Base-by-base conservation (phyloP, 2,888 invertebrate species). In the Herminia tarsipennalis region DNA sequence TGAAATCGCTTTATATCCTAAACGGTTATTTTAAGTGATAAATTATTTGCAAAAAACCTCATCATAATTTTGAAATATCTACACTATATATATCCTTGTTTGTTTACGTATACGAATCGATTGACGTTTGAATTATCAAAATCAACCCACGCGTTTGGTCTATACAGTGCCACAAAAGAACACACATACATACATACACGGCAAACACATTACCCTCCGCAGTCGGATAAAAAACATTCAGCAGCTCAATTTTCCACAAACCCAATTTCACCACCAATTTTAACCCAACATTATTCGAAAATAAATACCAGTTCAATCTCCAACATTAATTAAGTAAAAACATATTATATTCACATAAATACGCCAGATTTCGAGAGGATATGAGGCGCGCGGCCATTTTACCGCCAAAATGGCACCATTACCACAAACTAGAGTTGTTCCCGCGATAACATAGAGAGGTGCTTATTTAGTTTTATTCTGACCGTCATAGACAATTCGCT, bases 361-460 rank as follows among this genome's bases (percentile, higher is more conserved):
- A 9, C 16, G 9, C 16, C 24, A 6, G 38, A 21, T 38, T 38
- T 38, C 22, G 30, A 38, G 13, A 22, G 38, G 29, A 22, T 38
- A 38, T 38, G 18, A 34, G 13, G 22, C 20, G 5, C 21, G 29
- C 21, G 30, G 9, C 22, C 22, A 13, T 29, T 13, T 22, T 29
- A 10, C 44, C 67, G 66, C 49, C 40, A 49, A 64, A 66, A 66
- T 54, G 55, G 50, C 55, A 61, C 61, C 66, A 66, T 73, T 78
- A 74, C 56, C 46, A 45, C 60, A 59, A 66, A 60, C 57, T 71
- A 75, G 74, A 66, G 66, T 49, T 43, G 52, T 49, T 56, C 43
- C 64, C 61, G 46, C 48, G 54, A 51, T 66, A 67, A 63, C 46
- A 48, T 49, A 22, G 46, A 41, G 38, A 52, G 39, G 49, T 37